A percentile compares a stretch with the other conserved stretches of the same genome.
phyloP scores from a whole-genome alignment of 2,888 invertebrate species.

The Nesidiocoris tenuis region DNA sequence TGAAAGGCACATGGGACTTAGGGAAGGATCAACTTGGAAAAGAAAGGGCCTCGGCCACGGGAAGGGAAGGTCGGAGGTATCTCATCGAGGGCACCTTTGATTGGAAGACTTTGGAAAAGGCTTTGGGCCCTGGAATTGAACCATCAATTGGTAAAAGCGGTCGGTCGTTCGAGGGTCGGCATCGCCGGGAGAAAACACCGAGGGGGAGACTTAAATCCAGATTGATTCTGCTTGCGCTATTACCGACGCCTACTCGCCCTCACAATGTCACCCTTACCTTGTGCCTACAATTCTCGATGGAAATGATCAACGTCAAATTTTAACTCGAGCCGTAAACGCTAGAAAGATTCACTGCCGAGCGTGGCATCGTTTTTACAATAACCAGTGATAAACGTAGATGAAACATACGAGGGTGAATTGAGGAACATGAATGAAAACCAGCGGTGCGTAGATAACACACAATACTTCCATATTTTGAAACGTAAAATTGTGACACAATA shows the following conservation, averaged over 20 bases:
- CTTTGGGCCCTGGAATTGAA: constrained; percentile 41
- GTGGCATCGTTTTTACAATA: too few species aligned
- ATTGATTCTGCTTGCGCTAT: constrained; percentile 32
- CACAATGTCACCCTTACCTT: background rate
- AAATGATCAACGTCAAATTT: too few species aligned
- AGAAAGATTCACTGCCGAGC: too few species aligned
- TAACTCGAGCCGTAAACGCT: too few species aligned
- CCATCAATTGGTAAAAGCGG: constrained; percentile 43
- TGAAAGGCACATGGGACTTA: constrained; percentile 10
- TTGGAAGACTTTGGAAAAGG: constrained; percentile 37
- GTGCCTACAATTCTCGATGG: background rate
- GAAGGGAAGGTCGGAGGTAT: background rate
- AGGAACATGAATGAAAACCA: too few species aligned
- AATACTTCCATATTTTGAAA: too few species aligned
- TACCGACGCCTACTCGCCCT: constrained; percentile 11
- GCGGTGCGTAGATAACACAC: too few species aligned
- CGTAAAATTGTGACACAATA: too few species aligned
- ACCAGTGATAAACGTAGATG: too few species aligned
- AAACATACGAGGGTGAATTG: too few species aligned
- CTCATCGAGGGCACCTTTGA: constrained; percentile 37
- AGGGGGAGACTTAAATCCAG: constrained; percentile 21
- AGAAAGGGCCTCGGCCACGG: constrained; percentile 5
- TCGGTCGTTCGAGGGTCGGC: constrained; percentile 1
- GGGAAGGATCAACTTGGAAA: constrained; percentile 28
- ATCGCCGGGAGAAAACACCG: background rate